Evolutionary conservation across 2,888 invertebrate species (phyloP).

Genomic region (Esperia sulphurella): DNA sequence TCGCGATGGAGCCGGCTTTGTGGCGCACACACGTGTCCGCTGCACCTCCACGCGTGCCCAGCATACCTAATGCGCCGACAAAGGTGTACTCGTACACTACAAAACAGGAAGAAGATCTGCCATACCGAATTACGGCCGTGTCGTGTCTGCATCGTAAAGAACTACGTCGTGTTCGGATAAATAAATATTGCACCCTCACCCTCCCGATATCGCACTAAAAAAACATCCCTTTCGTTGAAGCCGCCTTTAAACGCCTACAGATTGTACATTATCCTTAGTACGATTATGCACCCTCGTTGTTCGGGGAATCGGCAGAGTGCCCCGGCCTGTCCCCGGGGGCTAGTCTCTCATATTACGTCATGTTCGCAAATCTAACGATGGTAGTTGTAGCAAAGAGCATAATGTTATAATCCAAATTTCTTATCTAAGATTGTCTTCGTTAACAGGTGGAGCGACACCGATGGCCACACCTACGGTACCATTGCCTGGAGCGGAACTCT

Average conservation of each 20-base stretch:
- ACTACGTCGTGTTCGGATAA: conserved; percentile 68
- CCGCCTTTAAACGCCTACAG: conserved; percentile 80
- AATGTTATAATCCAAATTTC: conserved; percentile 12
- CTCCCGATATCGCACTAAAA: conserved; percentile 73
- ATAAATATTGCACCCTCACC: conserved; percentile 80
- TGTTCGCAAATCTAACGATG: conserved; percentile 53
- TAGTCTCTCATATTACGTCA: conserved; percentile 76
- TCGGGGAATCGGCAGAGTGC: conserved; percentile 73
- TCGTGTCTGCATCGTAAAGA: conserved; percentile 64
- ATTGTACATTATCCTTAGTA: conserved; percentile 80
- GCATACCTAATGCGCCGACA: conserved; percentile 58
- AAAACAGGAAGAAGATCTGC: conserved; percentile 35
- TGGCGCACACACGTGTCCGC: conserved; percentile 50
- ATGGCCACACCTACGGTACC: conserved; percentile 56
- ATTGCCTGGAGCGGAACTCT: conserved; percentile 64
- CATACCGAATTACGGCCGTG: conserved; percentile 57
- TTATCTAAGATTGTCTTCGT: conserved; percentile 36
- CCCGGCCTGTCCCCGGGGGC: conserved; percentile 58
- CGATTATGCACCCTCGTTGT: conserved; percentile 79
- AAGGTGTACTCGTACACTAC: conserved; percentile 25
- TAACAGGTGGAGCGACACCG: conserved; percentile 65
- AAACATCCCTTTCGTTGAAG: conserved; percentile 78
- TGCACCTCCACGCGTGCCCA: conserved; percentile 52
- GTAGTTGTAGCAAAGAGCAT: conserved; percentile 33
- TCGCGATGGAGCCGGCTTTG: conserved; percentile 63